A percentile compares a stretch with the other conserved stretches of the same genome.
These are phyloP conservation scores for Drosophila persimilis DNA, from an alignment of 1,140 invertebrate species.

Conservation along the genomic window DNA sequence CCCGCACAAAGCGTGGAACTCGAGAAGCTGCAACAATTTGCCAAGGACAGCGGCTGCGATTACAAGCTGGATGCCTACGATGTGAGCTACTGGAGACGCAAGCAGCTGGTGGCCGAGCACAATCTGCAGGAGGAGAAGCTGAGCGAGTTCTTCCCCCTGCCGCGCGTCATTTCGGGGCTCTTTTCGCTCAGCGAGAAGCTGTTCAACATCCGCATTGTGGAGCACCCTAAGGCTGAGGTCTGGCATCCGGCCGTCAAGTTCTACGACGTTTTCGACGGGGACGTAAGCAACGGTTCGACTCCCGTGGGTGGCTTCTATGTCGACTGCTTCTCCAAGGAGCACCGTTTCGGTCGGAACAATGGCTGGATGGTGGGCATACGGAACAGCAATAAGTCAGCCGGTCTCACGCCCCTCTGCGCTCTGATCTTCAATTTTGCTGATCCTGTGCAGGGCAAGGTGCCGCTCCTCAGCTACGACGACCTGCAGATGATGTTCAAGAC, in stretches of 20 bases:
- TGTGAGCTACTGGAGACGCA: conserved; percentile 92
- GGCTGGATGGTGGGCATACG: conserved; percentile 89
- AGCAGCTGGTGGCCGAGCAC: conserved; percentile 87
- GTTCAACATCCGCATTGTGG: conserved; percentile 92
- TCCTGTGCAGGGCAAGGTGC: conserved; percentile 86
- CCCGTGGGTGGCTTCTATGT: conserved; percentile 92
- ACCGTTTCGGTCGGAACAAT: conserved; percentile 84
- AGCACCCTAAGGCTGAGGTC: conserved; percentile 86
- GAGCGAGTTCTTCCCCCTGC: conserved; percentile 92
- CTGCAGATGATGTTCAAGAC: conserved; percentile 90
- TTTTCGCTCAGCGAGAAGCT: conserved; percentile 90
- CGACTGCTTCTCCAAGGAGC: conserved; percentile 89
- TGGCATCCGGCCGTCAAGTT: conserved; percentile 95
- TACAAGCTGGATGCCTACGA: conserved; percentile 91
- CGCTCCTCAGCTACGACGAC: conserved; percentile 90
- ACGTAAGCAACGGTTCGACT: conserved; percentile 83
- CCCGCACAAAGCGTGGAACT: conserved; percentile 91
- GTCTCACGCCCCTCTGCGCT: conserved; percentile 88
- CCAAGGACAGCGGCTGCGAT: conserved; percentile 88
- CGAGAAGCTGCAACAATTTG: conserved; percentile 89
- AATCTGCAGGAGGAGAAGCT: conserved; percentile 89
- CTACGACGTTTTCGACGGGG: conserved; percentile 91
- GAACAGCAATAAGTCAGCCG: conserved; percentile 86
- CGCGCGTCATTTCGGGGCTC: conserved; percentile 89
- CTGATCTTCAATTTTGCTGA: conserved; percentile 92